Evolutionary conservation across 2,113 vertebrate species (phyloP), one percentile per base, ranked within the genome.

Genomic region (Hiodon alosoides): DNA sequence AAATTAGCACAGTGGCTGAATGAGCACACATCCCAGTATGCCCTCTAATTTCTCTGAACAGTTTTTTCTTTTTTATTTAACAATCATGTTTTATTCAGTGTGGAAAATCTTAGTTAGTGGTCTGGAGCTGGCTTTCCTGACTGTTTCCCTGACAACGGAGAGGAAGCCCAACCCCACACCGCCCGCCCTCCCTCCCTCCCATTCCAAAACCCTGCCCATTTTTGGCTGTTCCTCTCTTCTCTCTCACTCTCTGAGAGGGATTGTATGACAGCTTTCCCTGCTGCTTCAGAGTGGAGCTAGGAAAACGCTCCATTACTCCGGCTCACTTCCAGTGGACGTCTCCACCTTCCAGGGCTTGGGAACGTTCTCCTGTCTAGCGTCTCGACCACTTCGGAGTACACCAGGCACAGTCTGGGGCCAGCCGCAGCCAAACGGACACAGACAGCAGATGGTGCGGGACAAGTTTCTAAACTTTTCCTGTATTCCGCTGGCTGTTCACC

Each of bases 261-360:
- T 87, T 85, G 87, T 84, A 81, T 85, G 88, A 89, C 90, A 86
- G 85, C 83, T 83, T 88, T 90, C 89, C 85, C 87, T 90, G 86
- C 89, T 83, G 75, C 82, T 85, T 81, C 84, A 74, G 77, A 79
- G 79, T 85, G 80, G 78, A 86, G 81, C 79, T 51, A 79, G 79
- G 80, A 87, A 55, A 47, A 31, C 84, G 81, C 80, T 83, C 80
- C 84, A 78, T 90, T 85, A 79, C 79, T 86, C 81, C 58, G 57
- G 78, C 76, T 83, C 82, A 80, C 87, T 85, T 80, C 86, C 85
- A 81, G 80, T 85, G 88, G 85, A 90, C 89, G 86, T 86, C 83
- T 81, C 86, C 87, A 79, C 85, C 89, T 88, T 89, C 84, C 84
- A 80, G 58, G 58, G 46, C 58, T 71, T 54, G 0, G 7, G 16